Evolutionary conservation across 2,797 vertebrate species (phyloP).

Genomic region (Pteropus rufus): DNA sequence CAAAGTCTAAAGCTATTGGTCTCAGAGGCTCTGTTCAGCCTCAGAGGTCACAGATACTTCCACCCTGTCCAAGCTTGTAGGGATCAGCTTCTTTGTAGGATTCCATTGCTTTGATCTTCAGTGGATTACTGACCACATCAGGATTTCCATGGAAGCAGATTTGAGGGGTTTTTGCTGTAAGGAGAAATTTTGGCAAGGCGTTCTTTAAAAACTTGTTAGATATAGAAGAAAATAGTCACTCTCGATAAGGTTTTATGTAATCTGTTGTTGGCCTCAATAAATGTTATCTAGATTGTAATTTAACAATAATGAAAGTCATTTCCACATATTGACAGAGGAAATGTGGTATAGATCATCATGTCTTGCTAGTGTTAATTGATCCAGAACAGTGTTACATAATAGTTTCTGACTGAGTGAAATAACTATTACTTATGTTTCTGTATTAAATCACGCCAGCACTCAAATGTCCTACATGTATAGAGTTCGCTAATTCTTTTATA

Average conservation of each 20-base stretch:
- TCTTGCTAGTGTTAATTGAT: not conserved
- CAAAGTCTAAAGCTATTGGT: conserved; percentile 35
- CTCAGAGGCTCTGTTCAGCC: conserved; percentile 11
- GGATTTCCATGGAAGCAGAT: conserved; percentile 43
- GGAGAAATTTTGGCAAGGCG: not conserved
- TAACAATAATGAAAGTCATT: not conserved
- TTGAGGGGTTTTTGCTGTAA: not conserved
- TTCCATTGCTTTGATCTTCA: conserved; percentile 61
- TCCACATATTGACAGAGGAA: not conserved
- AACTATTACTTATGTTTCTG: conserved; percentile 10
- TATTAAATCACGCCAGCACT: not conserved
- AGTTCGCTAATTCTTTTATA: conserved; percentile 26
- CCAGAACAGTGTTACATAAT: not conserved
- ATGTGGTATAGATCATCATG: not conserved
- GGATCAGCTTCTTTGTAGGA: conserved; percentile 43
- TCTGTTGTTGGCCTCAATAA: not conserved
- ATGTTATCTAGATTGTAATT: not conserved
- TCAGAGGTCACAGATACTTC: conserved; percentile 47
- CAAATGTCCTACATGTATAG: not conserved
- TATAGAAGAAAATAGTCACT: not conserved
- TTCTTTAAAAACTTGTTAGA: not conserved
- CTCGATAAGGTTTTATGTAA: not conserved
- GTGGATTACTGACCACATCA: conserved; percentile 32
- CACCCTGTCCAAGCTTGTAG: not conserved
- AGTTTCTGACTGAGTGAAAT: not conserved